These are phyloP conservation scores for Zootoca vivipara DNA, from an alignment of 2,113 vertebrate species.

Conservation along the genomic window DNA sequence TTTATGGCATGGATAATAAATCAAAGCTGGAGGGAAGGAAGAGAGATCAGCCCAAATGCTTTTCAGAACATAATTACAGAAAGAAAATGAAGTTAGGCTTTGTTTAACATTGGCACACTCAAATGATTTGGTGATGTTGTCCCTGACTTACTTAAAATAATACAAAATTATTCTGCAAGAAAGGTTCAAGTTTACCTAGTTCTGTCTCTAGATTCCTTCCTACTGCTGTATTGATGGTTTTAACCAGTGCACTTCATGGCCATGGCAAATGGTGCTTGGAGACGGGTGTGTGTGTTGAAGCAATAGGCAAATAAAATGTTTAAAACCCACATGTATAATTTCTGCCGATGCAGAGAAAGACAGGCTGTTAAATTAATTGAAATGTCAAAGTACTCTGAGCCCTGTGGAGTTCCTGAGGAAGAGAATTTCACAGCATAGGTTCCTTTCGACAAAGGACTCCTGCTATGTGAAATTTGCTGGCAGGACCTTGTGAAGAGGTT, in stretches of 20 bases:
- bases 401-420: constrained; percentile 29
- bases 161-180: not conserved
- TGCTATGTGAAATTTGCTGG: constrained; percentile 41
- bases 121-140: not conserved
- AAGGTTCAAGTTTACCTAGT: not conserved
- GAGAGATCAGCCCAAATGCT: not conserved
- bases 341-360: not conserved
- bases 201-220: accelerated
- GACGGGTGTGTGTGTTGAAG: too few relatives aligned
- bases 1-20: not conserved
- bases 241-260: not conserved
- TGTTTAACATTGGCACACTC: not conserved
- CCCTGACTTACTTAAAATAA: not conserved
- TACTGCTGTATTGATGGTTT: not conserved
- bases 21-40: not conserved
- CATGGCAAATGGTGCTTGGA: accelerated
- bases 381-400: constrained; percentile 57
- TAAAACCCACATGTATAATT: accelerated
- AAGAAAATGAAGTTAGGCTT: not conserved
- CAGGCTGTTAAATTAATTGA: constrained; percentile 48
- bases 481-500: constrained; percentile 35
- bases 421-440: constrained; percentile 27
- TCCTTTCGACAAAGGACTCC: constrained; percentile 48
- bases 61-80: not conserved
- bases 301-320: not conserved